Evolutionary conservation across 2,888 invertebrate genomes (phyloP).

Genomic region (Xylota segnis): DNA sequence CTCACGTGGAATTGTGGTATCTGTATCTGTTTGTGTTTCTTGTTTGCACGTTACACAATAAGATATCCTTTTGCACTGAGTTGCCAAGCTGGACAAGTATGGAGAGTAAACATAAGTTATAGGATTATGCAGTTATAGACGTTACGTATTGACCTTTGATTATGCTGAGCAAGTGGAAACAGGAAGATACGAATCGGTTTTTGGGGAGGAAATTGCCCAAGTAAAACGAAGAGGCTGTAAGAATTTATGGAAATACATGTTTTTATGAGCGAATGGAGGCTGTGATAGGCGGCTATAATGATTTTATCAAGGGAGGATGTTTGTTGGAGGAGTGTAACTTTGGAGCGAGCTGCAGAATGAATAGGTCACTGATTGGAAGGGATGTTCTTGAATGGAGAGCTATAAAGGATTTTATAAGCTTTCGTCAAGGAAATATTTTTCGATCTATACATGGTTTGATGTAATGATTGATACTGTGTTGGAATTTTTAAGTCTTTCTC

Average conservation of each 20-base stretch:
- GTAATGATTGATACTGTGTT: neutral
- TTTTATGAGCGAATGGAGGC: slow-evolving; percentile 18
- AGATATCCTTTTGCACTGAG: neutral
- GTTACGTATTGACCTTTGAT: slow-evolving; percentile 51
- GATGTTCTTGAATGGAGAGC: neutral
- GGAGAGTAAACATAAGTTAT: slow-evolving; percentile 16
- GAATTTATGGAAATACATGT: slow-evolving; percentile 25
- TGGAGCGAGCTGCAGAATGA: neutral
- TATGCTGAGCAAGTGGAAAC: slow-evolving; percentile 31
- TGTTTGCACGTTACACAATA: neutral
- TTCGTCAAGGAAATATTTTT: neutral
- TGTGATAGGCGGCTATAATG: neutral
- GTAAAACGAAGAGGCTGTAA: slow-evolving; percentile 24
- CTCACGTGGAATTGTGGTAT: neutral
- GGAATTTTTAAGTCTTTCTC: neutral
- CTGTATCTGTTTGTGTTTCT: neutral
- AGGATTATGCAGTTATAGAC: slow-evolving; percentile 25
- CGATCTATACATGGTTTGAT: neutral
- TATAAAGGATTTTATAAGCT: neutral
- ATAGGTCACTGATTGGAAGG: neutral
- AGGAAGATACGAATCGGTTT: slow-evolving; percentile 14
- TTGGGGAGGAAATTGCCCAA: slow-evolving; percentile 20
- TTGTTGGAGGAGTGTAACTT: neutral
- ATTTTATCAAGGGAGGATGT: neutral
- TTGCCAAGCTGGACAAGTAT: neutral